phyloP scores from a whole-genome alignment of 2,113 vertebrate species.

The Geococcyx californianus region DNA sequence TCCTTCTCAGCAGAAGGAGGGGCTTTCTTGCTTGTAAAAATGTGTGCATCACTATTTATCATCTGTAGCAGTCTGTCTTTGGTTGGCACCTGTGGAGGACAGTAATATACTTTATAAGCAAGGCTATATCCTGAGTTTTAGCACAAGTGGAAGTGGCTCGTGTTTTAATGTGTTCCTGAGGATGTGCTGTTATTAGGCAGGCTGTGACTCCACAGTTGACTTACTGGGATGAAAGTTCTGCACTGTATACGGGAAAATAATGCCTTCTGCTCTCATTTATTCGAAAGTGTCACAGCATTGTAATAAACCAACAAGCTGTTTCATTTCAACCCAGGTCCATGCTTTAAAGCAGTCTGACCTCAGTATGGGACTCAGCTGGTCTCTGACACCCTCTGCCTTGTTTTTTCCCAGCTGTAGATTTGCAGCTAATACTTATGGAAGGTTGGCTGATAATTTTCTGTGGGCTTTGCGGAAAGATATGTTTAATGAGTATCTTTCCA shows the following conservation, averaged over 20 bases:
- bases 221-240: background rate
- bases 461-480: background rate
- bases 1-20: background rate
- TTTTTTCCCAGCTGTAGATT: background rate
- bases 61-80: background rate
- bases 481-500: background rate
- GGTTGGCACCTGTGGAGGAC: background rate
- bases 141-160: background rate
- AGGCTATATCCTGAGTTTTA: background rate
- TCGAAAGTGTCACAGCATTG: background rate
- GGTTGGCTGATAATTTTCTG: background rate
- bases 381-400: background rate
- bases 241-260: background rate
- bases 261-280: fast-evolving
- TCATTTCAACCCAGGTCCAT: fast-evolving
- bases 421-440: background rate
- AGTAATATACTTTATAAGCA: background rate
- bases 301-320: background rate
- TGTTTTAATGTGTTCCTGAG: background rate
- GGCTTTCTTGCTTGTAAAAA: background rate
- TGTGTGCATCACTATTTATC: background rate
- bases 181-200: background rate
- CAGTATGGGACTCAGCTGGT: background rate
- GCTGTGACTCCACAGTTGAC: background rate
- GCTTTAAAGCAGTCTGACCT: background rate